These are phyloP conservation scores for Phyllotreta cruciferae DNA, from an alignment of 2,888 invertebrate species.

Conservation along the genomic window DNA sequence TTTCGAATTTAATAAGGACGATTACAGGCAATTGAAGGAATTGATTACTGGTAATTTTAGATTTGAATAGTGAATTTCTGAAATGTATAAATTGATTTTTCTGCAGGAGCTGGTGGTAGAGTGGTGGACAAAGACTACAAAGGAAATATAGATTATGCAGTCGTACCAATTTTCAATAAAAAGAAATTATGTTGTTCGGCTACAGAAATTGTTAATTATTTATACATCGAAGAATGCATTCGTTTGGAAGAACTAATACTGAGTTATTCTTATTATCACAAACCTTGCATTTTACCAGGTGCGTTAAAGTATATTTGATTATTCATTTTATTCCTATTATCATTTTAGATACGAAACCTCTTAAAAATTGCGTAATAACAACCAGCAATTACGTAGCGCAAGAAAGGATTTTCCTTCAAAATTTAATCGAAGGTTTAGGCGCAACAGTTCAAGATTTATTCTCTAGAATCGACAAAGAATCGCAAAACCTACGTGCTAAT, in stretches of 20 bases:
- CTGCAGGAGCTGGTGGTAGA: constrained; percentile 59
- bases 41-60: constrained; percentile 61
- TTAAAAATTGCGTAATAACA: constrained; percentile 77
- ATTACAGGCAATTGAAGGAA: constrained; percentile 57
- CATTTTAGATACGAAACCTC: constrained; percentile 59
- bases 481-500: constrained; percentile 65
- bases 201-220: constrained; percentile 70
- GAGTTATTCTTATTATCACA: constrained; percentile 74
- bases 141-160: constrained; percentile 70
- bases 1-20: constrained; percentile 60
- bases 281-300: constrained; percentile 63
- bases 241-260: constrained; percentile 64
- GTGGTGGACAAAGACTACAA: constrained; percentile 61
- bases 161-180: constrained; percentile 67
- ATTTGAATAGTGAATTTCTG: too few species aligned
- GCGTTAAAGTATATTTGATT: not conserved
- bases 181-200: constrained; percentile 62
- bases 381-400: constrained; percentile 78
- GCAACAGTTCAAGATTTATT: constrained; percentile 71
- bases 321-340: not conserved
- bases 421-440: constrained; percentile 74
- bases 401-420: constrained; percentile 77
- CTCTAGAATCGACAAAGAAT: constrained; percentile 63
- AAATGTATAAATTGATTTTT: constrained; percentile 3
- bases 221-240: constrained; percentile 76